Percentiles rank a stretch among this genome's conserved stretches.
phyloP scores from a whole-genome alignment of 2,888 invertebrate genomes.

The Notodromas monacha region DNA sequence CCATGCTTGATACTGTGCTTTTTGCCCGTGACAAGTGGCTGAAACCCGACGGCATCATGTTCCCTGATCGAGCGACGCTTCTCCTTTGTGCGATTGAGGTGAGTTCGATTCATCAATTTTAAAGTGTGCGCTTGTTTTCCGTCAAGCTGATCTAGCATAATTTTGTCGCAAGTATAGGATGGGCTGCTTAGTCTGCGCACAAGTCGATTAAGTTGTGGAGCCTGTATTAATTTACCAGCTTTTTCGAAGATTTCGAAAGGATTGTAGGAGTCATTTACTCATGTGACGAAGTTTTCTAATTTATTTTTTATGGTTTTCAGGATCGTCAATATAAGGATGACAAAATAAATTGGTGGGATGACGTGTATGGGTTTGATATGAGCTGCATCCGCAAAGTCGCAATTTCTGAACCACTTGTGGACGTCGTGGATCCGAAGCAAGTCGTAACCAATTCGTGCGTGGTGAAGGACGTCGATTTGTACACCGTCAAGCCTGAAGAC shows the following conservation, averaged over 20 bases:
- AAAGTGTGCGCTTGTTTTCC: too few relatives aligned
- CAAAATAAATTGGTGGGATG: conserved; percentile 99
- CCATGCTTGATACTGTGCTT: conserved; percentile 97
- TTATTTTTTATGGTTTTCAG: conserved; percentile 28
- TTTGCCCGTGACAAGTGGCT: conserved; percentile 95
- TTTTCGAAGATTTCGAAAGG: too few relatives aligned
- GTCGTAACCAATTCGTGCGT: conserved; percentile 76
- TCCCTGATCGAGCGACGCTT: conserved; percentile 65
- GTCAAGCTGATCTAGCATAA: too few relatives aligned
- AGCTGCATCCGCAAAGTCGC: conserved; percentile 89
- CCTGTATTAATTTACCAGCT: too few relatives aligned
- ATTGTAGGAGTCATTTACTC: neutral
- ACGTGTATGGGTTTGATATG: conserved; percentile 99
- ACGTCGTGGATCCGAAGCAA: conserved; percentile 93
- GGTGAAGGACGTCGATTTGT: conserved; percentile 87
- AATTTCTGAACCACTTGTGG: conserved; percentile 87
- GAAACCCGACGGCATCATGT: conserved; percentile 56
- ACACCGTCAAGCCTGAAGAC: conserved; percentile 83
- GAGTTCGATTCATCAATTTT: neutral
- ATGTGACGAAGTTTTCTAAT: neutral
- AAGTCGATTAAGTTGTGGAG: too few relatives aligned
- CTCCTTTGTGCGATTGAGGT: conserved; percentile 40
- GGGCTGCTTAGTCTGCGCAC: too few relatives aligned
- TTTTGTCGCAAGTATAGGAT: too few relatives aligned
- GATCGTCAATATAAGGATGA: conserved; percentile 98